Evolutionary conservation across 1,140 invertebrate genomes (phyloP).

Genomic region (Nylanderia fulva): DNA sequence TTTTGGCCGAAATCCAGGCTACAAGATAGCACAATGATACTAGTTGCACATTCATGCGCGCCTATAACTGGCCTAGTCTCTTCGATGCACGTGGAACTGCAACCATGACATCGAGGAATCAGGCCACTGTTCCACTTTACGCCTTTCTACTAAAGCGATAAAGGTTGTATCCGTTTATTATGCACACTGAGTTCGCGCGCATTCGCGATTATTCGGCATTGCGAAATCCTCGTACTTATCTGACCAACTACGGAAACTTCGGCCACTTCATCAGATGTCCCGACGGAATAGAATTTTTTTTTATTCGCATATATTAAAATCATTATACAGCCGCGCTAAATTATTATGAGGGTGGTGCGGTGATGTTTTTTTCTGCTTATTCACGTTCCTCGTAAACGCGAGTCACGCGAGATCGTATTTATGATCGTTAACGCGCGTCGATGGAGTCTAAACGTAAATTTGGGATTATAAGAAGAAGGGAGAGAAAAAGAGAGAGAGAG

Average conservation of each 20-base stretch:
- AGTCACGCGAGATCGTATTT: slow-evolving; percentile 55
- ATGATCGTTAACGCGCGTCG: slow-evolving; percentile 35
- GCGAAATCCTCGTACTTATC: background rate
- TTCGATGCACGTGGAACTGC: slow-evolving; percentile 75
- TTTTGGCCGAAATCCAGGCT: slow-evolving; percentile 73
- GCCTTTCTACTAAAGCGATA: slow-evolving; percentile 77
- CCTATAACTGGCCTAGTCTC: slow-evolving; percentile 68
- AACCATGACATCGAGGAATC: slow-evolving; percentile 82
- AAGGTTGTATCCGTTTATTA: slow-evolving; percentile 77
- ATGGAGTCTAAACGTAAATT: slow-evolving; percentile 9
- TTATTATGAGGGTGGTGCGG: background rate
- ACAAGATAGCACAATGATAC: slow-evolving; percentile 54
- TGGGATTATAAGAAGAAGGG: background rate
- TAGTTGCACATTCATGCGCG: slow-evolving; percentile 69
- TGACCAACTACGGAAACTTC: too few relatives aligned
- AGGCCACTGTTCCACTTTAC: slow-evolving; percentile 83
- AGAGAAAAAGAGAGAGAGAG: background rate
- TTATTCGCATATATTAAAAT: background rate
- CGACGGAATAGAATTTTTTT: background rate
- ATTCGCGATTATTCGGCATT: slow-evolving; percentile 13
- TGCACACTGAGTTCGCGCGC: too few relatives aligned
- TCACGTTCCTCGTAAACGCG: background rate
- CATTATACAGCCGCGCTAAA: background rate
- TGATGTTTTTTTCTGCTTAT: slow-evolving; percentile 18
- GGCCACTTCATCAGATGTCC: too few relatives aligned